These are phyloP conservation scores for Plodia interpunctella DNA, from an alignment of 1,140 invertebrate genomes.

Conservation along the genomic window DNA sequence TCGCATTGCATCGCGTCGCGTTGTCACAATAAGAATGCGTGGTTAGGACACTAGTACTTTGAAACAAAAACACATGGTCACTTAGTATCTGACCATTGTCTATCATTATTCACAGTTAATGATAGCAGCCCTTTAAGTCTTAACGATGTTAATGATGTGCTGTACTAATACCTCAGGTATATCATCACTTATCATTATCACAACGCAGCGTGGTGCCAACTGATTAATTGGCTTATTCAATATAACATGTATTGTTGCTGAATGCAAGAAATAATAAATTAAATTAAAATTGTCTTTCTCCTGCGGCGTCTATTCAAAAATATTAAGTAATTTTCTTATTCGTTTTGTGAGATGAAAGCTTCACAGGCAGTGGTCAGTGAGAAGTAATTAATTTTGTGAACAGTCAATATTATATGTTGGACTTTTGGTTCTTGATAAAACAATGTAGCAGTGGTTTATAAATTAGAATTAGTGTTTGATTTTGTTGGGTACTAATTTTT, in stretches of 20 bases:
- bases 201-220: slow-evolving; percentile 41
- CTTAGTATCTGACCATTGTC: slow-evolving; percentile 20
- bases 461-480: no score
- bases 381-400: no score
- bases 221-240: slow-evolving; percentile 42
- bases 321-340: no score
- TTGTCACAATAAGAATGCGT: no score
- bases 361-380: no score
- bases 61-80: neutral
- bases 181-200: slow-evolving; percentile 35
- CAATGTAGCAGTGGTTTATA: no score
- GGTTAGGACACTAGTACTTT: neutral
- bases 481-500: no score
- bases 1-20: no score
- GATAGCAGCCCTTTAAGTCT: slow-evolving; percentile 24
- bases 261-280: slow-evolving; percentile 16
- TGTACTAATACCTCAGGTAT: slow-evolving; percentile 31
- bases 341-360: no score
- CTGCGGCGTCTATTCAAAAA: neutral
- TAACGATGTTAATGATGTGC: slow-evolving; percentile 48
- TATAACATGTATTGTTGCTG: slow-evolving; percentile 13
- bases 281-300: neutral
- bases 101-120: slow-evolving; percentile 36
- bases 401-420: no score
- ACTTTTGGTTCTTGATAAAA: no score